phyloP scores from a whole-genome alignment of 2,888 invertebrate species.

The Melinaea marsaeus region DNA sequence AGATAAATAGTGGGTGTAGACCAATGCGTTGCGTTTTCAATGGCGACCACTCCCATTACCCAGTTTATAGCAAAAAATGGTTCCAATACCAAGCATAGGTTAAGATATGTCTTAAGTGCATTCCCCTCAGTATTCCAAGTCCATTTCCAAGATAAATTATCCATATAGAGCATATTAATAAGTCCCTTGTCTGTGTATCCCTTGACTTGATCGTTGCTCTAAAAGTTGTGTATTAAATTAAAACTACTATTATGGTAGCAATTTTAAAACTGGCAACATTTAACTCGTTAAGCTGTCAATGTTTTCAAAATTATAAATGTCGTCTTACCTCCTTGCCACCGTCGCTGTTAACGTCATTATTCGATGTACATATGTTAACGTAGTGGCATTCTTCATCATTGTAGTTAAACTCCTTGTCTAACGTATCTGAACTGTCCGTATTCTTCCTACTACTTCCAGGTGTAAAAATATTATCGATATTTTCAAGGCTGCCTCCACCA shows the following conservation, averaged over 20 bases:
- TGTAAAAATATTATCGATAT: conserved; percentile 58
- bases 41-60: conserved; percentile 85
- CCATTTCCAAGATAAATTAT: conserved; percentile 70
- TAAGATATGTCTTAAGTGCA: conserved; percentile 78
- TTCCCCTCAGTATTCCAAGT: conserved; percentile 73
- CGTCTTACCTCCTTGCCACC: conserved; percentile 50
- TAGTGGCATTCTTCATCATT: conserved; percentile 67
- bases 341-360: conserved; percentile 47
- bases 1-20: conserved; percentile 79
- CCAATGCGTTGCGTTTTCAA: conserved; percentile 82
- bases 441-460: conserved; percentile 67
- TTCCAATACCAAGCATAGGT: conserved; percentile 81
- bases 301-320: conserved; percentile 11
- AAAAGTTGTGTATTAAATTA: conserved; percentile 5
- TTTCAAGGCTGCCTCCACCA: conserved; percentile 60
- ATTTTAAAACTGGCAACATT: conserved; percentile 8
- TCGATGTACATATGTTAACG: conserved; percentile 44
- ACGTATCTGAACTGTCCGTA: conserved; percentile 65
- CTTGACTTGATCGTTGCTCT: conserved; percentile 34
- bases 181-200: conserved; percentile 56
- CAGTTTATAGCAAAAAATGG: conserved; percentile 85
- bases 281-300: too few relatives aligned
- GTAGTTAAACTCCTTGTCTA: conserved; percentile 61
- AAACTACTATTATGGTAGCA: conserved; percentile 21
- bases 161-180: conserved; percentile 64